Conservation (phyloP, 2,888 invertebrate species). For the Dyspetes luteomarginatus region DNA sequence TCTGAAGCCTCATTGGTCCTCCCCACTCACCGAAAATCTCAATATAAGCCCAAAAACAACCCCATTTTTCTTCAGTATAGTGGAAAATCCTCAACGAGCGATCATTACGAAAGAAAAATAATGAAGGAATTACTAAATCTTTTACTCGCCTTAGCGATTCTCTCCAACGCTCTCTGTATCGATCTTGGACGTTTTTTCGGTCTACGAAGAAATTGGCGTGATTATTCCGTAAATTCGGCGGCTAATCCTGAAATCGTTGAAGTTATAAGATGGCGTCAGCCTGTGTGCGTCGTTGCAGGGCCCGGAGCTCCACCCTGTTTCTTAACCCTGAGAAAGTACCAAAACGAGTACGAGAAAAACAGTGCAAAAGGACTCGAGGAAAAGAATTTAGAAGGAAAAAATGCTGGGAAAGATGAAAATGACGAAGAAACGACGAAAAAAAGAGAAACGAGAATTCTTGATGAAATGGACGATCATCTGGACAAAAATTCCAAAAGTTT, state of each 20-base stretch:
- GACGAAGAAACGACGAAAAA: background rate
- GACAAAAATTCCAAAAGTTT: background rate
- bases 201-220: slow-evolving; percentile 5
- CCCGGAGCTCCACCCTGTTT: slow-evolving; percentile 62
- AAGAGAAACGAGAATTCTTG: background rate
- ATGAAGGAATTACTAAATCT: slow-evolving; percentile 30
- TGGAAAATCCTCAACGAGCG: background rate
- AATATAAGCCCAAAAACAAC: slow-evolving; percentile 13
- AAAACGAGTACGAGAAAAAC: slow-evolving; percentile 53
- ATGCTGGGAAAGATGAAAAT: background rate
- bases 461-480: background rate
- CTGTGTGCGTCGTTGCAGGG: slow-evolving; percentile 68
- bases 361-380: slow-evolving; percentile 7
- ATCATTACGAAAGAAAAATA: background rate
- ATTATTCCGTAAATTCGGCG: background rate
- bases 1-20: background rate
- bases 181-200: slow-evolving; percentile 58
- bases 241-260: slow-evolving; percentile 62
- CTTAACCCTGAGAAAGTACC: slow-evolving; percentile 26
- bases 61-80: background rate
- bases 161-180: slow-evolving; percentile 15
- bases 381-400: background rate
- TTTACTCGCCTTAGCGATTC: slow-evolving; percentile 4
- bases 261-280: slow-evolving; percentile 71
- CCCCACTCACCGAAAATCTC: background rate